These are phyloP conservation scores for Donacobius atricapilla DNA, from an alignment of 2,113 vertebrate species.

Conservation along the genomic window DNA sequence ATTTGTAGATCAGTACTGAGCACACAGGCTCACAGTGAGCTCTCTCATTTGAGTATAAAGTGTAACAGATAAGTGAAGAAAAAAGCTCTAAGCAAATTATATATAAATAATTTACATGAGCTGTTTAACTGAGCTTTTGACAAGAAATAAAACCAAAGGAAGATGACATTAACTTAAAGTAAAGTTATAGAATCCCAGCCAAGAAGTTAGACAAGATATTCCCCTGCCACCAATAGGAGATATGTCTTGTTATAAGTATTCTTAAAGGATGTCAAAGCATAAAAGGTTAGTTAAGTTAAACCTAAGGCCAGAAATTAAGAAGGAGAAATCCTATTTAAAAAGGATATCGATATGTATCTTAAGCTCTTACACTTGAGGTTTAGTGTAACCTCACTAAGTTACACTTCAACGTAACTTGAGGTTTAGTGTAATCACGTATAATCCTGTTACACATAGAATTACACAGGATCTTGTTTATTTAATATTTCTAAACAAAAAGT, in stretches of 20 bases:
- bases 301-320: not conserved
- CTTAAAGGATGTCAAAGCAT: not conserved
- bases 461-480: not conserved
- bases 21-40: not conserved
- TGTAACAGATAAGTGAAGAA: not conserved
- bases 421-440: too few relatives aligned
- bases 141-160: not conserved
- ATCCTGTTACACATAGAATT: not conserved
- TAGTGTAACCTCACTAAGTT: too few relatives aligned
- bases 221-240: not conserved
- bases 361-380: not conserved
- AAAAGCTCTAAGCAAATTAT: slow-evolving; percentile 9
- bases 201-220: not conserved
- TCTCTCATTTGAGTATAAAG: not conserved
- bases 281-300: not conserved
- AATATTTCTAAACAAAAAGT: not conserved
- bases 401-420: too few relatives aligned
- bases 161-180: not conserved
- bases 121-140: not conserved
- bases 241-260: not conserved
- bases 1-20: not conserved
- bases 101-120: slow-evolving; percentile 24
- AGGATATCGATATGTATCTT: not conserved
- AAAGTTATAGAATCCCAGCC: not conserved
- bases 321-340: not conserved